These are phyloP conservation scores for Lathronympha strigana DNA, from an alignment of 2,888 invertebrate genomes.

Conservation along the genomic window DNA sequence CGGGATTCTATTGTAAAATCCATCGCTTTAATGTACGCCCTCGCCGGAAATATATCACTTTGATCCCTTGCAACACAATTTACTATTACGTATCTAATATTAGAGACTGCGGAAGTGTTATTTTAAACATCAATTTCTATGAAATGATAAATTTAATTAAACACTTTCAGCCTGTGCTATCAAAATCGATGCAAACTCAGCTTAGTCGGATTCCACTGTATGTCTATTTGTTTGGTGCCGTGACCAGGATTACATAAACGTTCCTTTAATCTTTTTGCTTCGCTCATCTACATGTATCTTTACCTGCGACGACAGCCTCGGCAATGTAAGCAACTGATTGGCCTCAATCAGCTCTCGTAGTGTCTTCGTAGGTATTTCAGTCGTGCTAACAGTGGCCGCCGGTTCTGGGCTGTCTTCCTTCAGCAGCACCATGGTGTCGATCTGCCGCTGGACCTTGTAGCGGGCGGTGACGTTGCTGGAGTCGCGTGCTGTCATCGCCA, in stretches of 20 bases:
- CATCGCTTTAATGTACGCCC: no score
- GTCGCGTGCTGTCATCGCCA: constrained; percentile 85
- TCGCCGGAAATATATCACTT: no score
- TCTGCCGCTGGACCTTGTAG: constrained; percentile 87
- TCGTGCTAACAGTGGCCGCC: constrained; percentile 94
- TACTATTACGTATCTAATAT: no score
- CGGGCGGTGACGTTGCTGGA: constrained; percentile 86
- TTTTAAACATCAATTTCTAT: no score
- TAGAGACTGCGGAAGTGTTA: no score
- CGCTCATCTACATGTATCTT: neutral
- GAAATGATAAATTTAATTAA: no score
- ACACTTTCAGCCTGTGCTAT: no score
- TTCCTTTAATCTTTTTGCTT: neutral
- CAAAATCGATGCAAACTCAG: no score
- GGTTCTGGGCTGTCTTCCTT: constrained; percentile 93
- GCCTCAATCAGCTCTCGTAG: constrained; percentile 94
- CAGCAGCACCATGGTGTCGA: constrained; percentile 89
- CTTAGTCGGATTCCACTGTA: no score
- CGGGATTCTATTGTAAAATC: no score
- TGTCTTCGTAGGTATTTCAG: constrained; percentile 94
- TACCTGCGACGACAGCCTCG: constrained; percentile 95
- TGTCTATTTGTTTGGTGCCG: neutral
- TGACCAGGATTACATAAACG: neutral
- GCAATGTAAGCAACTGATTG: constrained; percentile 94
- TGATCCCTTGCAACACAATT: no score